These are phyloP conservation scores for Trinectes maculatus DNA, from an alignment of 2,113 vertebrate genomes.

Conservation along the genomic window DNA sequence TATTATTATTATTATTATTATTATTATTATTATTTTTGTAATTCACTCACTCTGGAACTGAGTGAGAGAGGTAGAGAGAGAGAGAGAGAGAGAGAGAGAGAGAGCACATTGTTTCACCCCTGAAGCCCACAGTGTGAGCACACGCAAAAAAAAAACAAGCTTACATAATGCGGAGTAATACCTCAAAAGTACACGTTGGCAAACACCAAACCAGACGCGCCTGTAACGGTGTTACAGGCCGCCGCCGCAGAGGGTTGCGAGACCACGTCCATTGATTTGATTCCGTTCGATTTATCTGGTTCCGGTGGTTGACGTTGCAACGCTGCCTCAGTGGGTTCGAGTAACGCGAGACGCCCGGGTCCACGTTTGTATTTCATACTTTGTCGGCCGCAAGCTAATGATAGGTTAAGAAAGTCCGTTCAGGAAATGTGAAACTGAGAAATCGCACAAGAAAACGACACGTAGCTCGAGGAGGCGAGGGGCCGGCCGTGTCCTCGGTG, in stretches of 20 bases:
- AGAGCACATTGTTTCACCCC: conserved; percentile 40
- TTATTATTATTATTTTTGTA: conserved; percentile 16
- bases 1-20: background rate
- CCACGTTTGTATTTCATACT: conserved; percentile 52
- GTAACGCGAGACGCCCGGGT: conserved; percentile 29
- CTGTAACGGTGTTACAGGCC: conserved; percentile 5
- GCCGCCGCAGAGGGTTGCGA: conserved; percentile 11
- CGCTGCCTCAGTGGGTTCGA: conserved; percentile 21
- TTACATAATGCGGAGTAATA: conserved; percentile 67
- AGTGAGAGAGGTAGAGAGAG: conserved; percentile 15
- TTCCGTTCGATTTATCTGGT: background rate
- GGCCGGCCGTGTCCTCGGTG: conserved; percentile 7
- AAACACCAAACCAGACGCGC: conserved; percentile 30
- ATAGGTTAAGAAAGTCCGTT: conserved; percentile 55
- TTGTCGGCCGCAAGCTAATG: conserved; percentile 59
- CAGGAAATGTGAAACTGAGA: conserved; percentile 53
- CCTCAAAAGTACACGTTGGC: conserved; percentile 44
- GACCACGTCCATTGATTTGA: conserved; percentile 19
- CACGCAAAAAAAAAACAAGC: conserved; percentile 46
- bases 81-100: conserved; percentile 14
- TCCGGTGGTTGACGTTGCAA: conserved; percentile 51
- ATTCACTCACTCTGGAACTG: conserved; percentile 54
- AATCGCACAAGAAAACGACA: conserved; percentile 15
- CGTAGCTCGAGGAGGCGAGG: background rate
- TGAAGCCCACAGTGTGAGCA: conserved; percentile 21